Evolutionary conservation across 2,888 invertebrate genomes (phyloP).

Genomic region (Archaeoteleia sp.): DNA sequence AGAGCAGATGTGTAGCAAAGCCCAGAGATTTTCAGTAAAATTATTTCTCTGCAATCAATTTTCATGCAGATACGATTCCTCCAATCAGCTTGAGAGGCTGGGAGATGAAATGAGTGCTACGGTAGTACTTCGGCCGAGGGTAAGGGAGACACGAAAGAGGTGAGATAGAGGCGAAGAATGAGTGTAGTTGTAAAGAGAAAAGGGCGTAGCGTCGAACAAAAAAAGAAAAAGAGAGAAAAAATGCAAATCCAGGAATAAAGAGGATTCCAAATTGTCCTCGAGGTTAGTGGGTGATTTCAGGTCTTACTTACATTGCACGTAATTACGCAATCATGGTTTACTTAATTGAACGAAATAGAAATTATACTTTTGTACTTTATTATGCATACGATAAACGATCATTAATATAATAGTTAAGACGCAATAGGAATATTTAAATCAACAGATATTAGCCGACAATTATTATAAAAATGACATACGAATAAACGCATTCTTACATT

Average conservation of each 20-base stretch:
- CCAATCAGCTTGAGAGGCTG: conserved; percentile 24
- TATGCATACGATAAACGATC: conserved; percentile 2
- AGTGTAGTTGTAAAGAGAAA: no score
- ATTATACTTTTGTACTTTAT: neutral
- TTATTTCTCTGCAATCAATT: conserved; percentile 23
- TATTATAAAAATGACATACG: no score
- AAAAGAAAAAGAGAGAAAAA: neutral
- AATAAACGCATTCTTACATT: no score
- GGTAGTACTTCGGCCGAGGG: no score
- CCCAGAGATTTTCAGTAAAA: conserved; percentile 20
- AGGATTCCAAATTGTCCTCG: neutral
- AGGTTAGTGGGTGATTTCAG: conserved; percentile 9
- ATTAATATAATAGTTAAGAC: no score
- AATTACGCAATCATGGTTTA: conserved; percentile 12
- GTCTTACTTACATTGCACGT: conserved; percentile 14
- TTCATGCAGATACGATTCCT: conserved; percentile 19
- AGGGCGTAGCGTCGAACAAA: no score
- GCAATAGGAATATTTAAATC: no score
- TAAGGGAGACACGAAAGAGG: no score
- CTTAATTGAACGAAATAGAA: conserved; percentile 7
- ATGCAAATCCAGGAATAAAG: neutral
- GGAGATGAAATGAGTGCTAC: no score
- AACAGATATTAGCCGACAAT: no score
- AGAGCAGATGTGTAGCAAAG: neutral
- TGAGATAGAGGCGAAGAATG: no score